These are phyloP conservation scores for Timandra comae DNA, from an alignment of 2,888 invertebrate genomes.

Conservation along the genomic window DNA sequence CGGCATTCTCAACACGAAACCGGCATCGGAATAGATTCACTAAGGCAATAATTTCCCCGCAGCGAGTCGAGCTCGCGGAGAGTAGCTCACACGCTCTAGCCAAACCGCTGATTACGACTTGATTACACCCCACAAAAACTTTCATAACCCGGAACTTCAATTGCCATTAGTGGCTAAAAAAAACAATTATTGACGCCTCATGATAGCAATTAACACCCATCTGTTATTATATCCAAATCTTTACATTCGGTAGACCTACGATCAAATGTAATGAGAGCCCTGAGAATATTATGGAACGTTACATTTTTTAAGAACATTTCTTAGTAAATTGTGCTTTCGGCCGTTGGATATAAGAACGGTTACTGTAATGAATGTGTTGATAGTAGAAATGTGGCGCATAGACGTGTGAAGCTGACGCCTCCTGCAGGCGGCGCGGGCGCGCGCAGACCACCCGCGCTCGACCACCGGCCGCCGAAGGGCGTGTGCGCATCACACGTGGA, in stretches of 20 bases:
- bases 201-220: conserved; percentile 75
- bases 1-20: conserved; percentile 47
- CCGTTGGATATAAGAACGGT: conserved; percentile 31
- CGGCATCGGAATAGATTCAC: conserved; percentile 47
- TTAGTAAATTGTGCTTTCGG: conserved; percentile 36
- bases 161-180: conserved; percentile 66
- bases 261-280: conserved; percentile 54
- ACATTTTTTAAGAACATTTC: conserved; percentile 17
- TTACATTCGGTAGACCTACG: conserved; percentile 57
- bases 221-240: conserved; percentile 66
- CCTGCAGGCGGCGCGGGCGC: conserved; percentile 42
- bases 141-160: conserved; percentile 70
- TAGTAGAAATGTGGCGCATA: conserved; percentile 42
- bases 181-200: conserved; percentile 72
- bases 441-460: conserved; percentile 66
- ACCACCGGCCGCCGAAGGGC: conserved; percentile 50
- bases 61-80: conserved; percentile 36
- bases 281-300: conserved; percentile 31
- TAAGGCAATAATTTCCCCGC: conserved; percentile 63
- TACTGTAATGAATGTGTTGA: conserved; percentile 20
- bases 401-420: conserved; percentile 68
- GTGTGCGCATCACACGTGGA: conserved; percentile 46
- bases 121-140: conserved; percentile 73
- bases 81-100: conserved; percentile 68
- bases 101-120: conserved; percentile 67